Evolutionary conservation across 2,797 vertebrate species (phyloP).

Genomic region (Hyperoplus lanceolatus): DNA sequence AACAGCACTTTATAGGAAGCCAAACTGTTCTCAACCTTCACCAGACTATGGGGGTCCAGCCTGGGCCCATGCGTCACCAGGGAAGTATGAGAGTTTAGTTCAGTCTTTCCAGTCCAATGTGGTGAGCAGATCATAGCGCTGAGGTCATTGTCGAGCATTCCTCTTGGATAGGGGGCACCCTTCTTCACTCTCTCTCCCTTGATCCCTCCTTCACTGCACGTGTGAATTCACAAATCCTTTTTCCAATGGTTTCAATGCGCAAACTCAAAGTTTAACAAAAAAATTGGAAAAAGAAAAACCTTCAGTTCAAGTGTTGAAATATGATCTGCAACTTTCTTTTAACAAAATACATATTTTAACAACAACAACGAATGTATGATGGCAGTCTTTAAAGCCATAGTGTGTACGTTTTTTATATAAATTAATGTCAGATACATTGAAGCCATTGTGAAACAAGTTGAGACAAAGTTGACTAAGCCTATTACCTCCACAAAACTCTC

Average conservation of each 20-base stretch:
- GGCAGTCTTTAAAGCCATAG: background rate
- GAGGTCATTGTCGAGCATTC: slow-evolving; percentile 65
- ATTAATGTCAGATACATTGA: too few species aligned
- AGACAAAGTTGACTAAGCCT: too few species aligned
- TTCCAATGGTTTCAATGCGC: background rate
- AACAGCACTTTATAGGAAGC: slow-evolving; percentile 14
- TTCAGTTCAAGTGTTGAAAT: background rate
- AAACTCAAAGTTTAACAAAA: background rate
- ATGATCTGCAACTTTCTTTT: background rate
- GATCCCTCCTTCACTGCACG: slow-evolving; percentile 3
- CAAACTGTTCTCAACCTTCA: slow-evolving; percentile 45
- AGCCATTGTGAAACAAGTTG: too few species aligned
- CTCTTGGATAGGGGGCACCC: slow-evolving; percentile 36
- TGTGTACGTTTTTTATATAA: too few species aligned
- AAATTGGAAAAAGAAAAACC: background rate
- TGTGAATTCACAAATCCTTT: slow-evolving; percentile 2
- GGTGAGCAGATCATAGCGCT: slow-evolving; percentile 66
- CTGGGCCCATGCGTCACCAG: slow-evolving; percentile 37
- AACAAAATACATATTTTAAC: slow-evolving; percentile 3
- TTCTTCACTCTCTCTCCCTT: slow-evolving; percentile 6
- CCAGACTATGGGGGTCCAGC: slow-evolving; percentile 15
- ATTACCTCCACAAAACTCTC: too few species aligned
- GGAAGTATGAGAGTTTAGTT: slow-evolving; percentile 64
- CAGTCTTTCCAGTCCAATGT: slow-evolving; percentile 60
- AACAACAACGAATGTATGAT: background rate